Base-by-base conservation (phyloP, 2,113 vertebrate genomes). In the Oryzias woworae region DNA sequence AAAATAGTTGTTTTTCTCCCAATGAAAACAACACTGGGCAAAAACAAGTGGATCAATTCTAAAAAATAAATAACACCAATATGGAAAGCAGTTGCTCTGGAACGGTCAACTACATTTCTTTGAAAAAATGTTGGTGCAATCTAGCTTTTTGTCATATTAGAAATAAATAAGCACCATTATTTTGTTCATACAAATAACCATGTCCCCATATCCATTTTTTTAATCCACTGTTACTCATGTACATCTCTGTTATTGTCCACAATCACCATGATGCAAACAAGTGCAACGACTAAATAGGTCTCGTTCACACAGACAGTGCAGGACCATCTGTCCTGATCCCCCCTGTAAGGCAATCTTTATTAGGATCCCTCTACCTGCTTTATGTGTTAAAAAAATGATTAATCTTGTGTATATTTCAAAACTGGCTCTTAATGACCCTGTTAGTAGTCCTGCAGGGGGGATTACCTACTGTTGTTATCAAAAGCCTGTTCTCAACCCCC, bases 291-390 rank as follows among this genome's bases (percentile, higher is more conserved):
- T 58, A 66, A 62, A 66, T 59, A 66, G 53, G n/a, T 44, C 58
- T 61, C 51, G 58, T 15, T 47, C 14, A 65, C 49, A 47, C 17
- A 62, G 43, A 51, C 26, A 44, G 56, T 65, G 50, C 47, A 52
- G 49, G 52, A 28, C 56, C 50, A 68, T 78, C 74, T 72, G 67
- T 73, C 55, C 63, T 76, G 46, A 47, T 70, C 49, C 17, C 22
- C 57, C 62, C 62, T 71, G 20, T 61, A 53, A 62, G 57, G 20
- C 46, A 73, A 26, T 57, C 14, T 45, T 45, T 45, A 45, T 45
- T 45, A 36, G 10, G 36, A 36, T 36, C 36, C 8, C 36, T 36
- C 8, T 36, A 36, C 36, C 12, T 12, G 8, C 1, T 36, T 12
- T 36, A 3, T 12, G 8, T 12, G 20, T 4, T 16, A 48, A 48